Conservation (phyloP, 2,113 vertebrate genomes). For the Rhinogobius similis region DNA sequence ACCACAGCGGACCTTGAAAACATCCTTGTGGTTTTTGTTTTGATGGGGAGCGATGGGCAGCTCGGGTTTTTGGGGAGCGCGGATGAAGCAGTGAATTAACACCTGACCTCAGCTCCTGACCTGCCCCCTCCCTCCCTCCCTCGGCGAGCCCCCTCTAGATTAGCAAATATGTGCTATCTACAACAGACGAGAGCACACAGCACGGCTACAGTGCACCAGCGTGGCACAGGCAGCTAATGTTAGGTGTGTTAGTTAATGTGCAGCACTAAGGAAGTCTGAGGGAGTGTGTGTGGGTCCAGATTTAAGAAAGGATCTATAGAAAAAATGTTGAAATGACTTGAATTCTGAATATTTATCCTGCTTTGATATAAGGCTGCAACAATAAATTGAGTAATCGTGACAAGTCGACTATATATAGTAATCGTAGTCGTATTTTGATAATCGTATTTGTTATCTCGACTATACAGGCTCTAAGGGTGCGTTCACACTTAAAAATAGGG, state of each 20-base stretch:
- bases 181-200: constrained; percentile 45
- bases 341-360: not conserved
- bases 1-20: constrained; percentile 36
- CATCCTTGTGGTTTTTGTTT: constrained; percentile 40
- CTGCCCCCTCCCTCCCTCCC: constrained; percentile 53
- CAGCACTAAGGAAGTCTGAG: constrained; percentile 40
- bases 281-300: not conserved
- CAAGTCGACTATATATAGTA: no score
- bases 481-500: no score
- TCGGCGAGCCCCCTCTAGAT: constrained; percentile 54
- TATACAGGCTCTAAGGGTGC: no score
- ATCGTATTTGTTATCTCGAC: no score
- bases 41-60: constrained; percentile 23
- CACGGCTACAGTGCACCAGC: constrained; percentile 14
- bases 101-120: constrained; percentile 70
- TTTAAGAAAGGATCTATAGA: no score
- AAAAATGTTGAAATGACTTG: not conserved
- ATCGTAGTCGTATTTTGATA: no score
- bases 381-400: no score
- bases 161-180: constrained; percentile 68
- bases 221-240: constrained; percentile 18
- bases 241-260: constrained; percentile 28
- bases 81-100: constrained; percentile 72
- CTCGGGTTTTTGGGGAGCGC: constrained; percentile 45
- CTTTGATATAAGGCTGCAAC: constrained; percentile 2